Base-by-base conservation (phyloP, 1,140 invertebrate genomes). In the Bombus haemorrhoidalis region DNA sequence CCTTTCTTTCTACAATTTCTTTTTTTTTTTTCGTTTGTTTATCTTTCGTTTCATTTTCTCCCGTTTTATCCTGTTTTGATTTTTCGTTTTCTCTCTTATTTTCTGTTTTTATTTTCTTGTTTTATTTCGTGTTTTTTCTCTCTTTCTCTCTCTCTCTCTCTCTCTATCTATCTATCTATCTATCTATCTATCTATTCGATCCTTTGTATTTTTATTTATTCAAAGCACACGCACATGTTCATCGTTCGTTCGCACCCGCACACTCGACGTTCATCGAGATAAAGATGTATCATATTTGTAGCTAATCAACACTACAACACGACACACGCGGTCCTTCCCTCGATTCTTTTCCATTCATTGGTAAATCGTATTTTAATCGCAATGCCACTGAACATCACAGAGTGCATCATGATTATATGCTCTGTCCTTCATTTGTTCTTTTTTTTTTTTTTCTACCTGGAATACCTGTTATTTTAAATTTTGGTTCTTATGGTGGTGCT, bases 401-500 rank as follows among this genome's bases (percentile, higher is more conserved):
- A 78, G 34, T 34, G 2, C 4, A 66, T 59, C 68, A 37, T 69
- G 6, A 64, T 88, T 22, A 37, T 57, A 78, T 15, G 34, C 22
- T 34, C 12, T 12, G 25, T 64, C 22, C 4, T 1, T n/a, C 2
- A 39, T 64, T 73, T 43, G 12, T 57, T 0, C 32, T 1, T 37
- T 3, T 32, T 47, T 37, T 22, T 32, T 47, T 37, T 22, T 53
- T 13, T 53, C 12, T 57, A 78, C 37, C 32, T 41, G 37, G 66
- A 69, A 64, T 47, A 39, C 18, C 34, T 75, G 1, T 53, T 57
- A 66, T 87, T 72, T 74, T 37, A 10, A 15, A 3, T 37, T n/a
- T 28, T 41, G 72, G 80, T 89, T 32, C 32, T 82, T 88, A 62
- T 43, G 39, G 75, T 81, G 37, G 47, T 74, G 85, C 53, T 34